A percentile compares a stretch with the other conserved stretches of the same genome.
Evolutionary conservation across 2,113 vertebrate species (phyloP).

Genomic region (Cochlearius cochlearius): DNA sequence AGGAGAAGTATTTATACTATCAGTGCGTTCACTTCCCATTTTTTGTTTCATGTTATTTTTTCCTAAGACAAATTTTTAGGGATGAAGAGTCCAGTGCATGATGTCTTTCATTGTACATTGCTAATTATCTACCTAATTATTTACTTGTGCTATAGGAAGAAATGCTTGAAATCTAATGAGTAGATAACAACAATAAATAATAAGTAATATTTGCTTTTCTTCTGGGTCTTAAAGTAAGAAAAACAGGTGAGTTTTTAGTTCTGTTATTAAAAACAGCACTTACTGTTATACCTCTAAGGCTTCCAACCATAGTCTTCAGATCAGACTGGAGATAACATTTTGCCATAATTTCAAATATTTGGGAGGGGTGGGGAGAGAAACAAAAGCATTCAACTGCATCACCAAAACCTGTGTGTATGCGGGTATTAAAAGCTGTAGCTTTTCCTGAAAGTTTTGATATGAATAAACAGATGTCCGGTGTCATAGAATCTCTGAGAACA

Average conservation of each 20-base stretch:
- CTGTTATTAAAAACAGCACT: not conserved
- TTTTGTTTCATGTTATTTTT: not conserved
- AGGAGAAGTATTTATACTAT: not conserved
- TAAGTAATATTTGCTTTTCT: not conserved
- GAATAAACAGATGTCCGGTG: not conserved
- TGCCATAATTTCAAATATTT: not conserved
- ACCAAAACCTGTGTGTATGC: not conserved
- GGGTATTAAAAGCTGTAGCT: not conserved
- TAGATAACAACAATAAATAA: not conserved
- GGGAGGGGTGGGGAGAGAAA: accelerated
- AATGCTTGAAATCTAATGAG: not conserved
- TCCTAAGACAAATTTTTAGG: not conserved
- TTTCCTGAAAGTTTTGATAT: not conserved
- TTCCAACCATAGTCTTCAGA: not conserved
- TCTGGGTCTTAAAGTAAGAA: not conserved
- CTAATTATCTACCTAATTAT: not conserved
- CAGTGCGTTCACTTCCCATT: not conserved
- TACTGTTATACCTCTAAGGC: not conserved
- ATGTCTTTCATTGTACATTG: not conserved
- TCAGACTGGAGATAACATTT: not conserved
- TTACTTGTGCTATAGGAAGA: not conserved
- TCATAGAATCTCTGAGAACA: not conserved
- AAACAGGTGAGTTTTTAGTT: not conserved
- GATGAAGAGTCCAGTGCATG: not conserved
- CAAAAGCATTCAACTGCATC: not conserved